Percentiles rank a stretch among this genome's conserved stretches.
Conservation (phyloP, 1,140 invertebrate genomes). For the Teleopsis dalmanni region DNA sequence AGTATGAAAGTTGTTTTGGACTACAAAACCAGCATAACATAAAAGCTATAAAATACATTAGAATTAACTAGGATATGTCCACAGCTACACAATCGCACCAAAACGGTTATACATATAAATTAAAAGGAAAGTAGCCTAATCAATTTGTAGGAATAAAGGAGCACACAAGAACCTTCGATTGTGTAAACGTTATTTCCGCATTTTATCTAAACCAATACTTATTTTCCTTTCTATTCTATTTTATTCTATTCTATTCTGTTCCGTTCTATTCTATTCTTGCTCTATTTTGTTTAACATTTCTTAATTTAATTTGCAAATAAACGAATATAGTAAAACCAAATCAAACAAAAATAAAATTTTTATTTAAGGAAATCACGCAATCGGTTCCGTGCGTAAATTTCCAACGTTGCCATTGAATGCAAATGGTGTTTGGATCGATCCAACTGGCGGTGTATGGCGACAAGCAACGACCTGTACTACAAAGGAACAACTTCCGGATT, state of each 20-base stretch:
- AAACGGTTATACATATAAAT: no score
- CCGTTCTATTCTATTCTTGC: not conserved
- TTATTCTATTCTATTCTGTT: not conserved
- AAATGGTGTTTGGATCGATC: conserved; percentile 43
- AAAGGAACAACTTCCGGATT: conserved; percentile 44
- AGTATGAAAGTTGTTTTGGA: no score
- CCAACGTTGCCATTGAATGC: conserved; percentile 42
- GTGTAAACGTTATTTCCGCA: no score
- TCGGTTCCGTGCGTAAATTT: conserved; percentile 44
- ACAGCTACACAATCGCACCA: no score
- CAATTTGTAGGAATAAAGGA: no score
- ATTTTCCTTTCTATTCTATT: not conserved
- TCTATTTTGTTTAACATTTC: not conserved
- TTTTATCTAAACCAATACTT: not conserved
- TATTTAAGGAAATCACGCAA: conserved; percentile 45
- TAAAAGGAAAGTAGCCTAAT: no score
- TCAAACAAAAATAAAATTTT: no score
- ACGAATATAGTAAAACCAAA: no score
- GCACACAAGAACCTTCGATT: no score
- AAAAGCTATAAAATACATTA: no score
- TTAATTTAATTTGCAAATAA: not conserved
- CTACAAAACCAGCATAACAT: no score
- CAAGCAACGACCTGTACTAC: conserved; percentile 22
- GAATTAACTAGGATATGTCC: no score
- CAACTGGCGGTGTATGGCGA: conserved; percentile 40